Evolutionary conservation across 1,140 invertebrate species (phyloP).

Genomic region (Pseudomyrmex sp.): DNA sequence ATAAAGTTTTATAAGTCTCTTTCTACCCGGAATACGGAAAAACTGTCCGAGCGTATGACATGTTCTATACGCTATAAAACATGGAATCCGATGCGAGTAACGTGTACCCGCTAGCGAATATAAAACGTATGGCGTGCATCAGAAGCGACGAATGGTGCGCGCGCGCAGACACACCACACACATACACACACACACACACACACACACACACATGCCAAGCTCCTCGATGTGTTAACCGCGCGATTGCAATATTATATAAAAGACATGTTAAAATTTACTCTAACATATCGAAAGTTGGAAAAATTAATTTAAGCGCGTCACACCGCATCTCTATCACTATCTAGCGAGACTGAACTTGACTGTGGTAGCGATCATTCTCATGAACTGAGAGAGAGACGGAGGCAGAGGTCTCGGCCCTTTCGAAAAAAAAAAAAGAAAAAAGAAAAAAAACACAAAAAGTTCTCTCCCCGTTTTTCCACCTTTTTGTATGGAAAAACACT

Average conservation of each 20-base stretch:
- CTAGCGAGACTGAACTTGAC: not conserved
- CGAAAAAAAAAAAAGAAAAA: not conserved
- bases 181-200: no score
- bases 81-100: slow-evolving; percentile 42
- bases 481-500: no score
- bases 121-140: slow-evolving; percentile 22
- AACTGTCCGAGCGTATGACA: slow-evolving; percentile 39
- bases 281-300: slow-evolving; percentile 49
- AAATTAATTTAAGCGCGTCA: slow-evolving; percentile 51
- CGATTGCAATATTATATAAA: slow-evolving; percentile 38
- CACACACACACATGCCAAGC: not conserved
- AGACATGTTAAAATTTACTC: slow-evolving; percentile 53
- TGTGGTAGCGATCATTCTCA: slow-evolving; percentile 15
- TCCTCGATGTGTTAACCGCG: slow-evolving; percentile 48
- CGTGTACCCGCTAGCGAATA: slow-evolving; percentile 39
- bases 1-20: slow-evolving; percentile 58
- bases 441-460: not conserved
- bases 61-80: slow-evolving; percentile 35
- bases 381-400: not conserved
- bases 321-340: slow-evolving; percentile 1
- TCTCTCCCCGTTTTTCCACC: no score
- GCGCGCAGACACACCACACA: no score
- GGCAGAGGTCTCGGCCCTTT: not conserved
- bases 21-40: slow-evolving; percentile 36
- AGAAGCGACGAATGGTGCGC: slow-evolving; percentile 22